Percentiles rank a stretch among this genome's conserved stretches.
Conservation (phyloP, 2,888 invertebrate genomes). For the Nezara viridula region DNA sequence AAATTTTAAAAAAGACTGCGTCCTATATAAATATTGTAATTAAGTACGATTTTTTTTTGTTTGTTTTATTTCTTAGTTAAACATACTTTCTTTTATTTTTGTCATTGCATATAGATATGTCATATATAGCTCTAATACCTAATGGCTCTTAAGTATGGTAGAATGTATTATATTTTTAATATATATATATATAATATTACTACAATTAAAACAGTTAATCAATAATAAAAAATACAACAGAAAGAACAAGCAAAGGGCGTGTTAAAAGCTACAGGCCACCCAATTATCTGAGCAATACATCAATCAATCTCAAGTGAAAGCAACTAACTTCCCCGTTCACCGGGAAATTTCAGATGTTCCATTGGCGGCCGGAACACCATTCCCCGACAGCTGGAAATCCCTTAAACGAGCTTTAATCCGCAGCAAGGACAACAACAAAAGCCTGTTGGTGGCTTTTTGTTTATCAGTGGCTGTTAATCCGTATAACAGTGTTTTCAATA, state of each 20-base stretch:
- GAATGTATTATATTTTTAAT: too few relatives aligned
- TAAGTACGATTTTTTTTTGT: too few relatives aligned
- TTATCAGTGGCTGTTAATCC: slow-evolving; percentile 15
- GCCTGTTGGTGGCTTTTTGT: slow-evolving; percentile 33
- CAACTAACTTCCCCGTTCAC: neutral
- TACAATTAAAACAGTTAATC: too few relatives aligned
- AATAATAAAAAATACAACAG: too few relatives aligned
- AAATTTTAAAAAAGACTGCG: too few relatives aligned
- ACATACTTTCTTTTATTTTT: too few relatives aligned
- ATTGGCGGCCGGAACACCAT: neutral
- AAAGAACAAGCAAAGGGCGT: neutral
- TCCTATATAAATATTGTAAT: too few relatives aligned
- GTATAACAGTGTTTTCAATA: slow-evolving; percentile 29
- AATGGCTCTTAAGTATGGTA: too few relatives aligned
- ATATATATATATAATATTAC: too few relatives aligned
- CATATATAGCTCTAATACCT: too few relatives aligned
- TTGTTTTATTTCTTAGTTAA: too few relatives aligned
- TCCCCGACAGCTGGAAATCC: neutral
- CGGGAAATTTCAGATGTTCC: neutral
- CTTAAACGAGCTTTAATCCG: slow-evolving; percentile 7
- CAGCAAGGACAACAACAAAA: neutral
- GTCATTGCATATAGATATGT: too few relatives aligned
- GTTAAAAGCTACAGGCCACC: neutral
- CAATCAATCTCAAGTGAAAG: neutral
- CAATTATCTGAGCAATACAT: neutral